These are phyloP conservation scores for Myripristis jacobus DNA, from an alignment of 2,797 vertebrate species.

Conservation along the genomic window DNA sequence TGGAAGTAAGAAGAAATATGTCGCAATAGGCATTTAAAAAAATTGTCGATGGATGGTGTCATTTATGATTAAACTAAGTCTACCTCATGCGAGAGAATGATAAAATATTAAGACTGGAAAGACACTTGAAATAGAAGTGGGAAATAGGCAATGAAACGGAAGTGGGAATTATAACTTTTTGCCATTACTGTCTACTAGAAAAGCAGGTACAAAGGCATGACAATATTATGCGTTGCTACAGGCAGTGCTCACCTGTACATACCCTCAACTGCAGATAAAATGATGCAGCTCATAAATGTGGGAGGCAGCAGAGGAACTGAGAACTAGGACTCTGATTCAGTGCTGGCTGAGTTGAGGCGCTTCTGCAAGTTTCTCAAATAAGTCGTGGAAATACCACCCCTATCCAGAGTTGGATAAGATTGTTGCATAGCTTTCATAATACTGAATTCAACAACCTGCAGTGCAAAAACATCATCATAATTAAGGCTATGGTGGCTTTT, in stretches of 20 bases:
- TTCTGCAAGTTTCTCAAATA: background rate
- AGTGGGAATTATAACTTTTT: background rate
- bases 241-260: no score
- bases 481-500: constrained; percentile 8
- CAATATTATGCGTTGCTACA: no score
- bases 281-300: no score
- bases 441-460: background rate
- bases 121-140: background rate
- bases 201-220: background rate
- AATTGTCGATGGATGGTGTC: background rate
- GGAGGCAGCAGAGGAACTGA: background rate
- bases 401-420: no score
- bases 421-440: background rate
- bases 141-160: background rate
- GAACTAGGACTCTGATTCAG: background rate
- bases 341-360: background rate
- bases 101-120: background rate
- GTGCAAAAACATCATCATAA: background rate
- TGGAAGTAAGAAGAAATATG: background rate
- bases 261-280: no score
- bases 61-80: background rate
- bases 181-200: background rate
- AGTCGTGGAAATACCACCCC: background rate
- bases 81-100: background rate
- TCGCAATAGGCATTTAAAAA: background rate